Evolutionary conservation across 2,113 vertebrate species (phyloP).

Genomic region (Gallinago paraguaiae): DNA sequence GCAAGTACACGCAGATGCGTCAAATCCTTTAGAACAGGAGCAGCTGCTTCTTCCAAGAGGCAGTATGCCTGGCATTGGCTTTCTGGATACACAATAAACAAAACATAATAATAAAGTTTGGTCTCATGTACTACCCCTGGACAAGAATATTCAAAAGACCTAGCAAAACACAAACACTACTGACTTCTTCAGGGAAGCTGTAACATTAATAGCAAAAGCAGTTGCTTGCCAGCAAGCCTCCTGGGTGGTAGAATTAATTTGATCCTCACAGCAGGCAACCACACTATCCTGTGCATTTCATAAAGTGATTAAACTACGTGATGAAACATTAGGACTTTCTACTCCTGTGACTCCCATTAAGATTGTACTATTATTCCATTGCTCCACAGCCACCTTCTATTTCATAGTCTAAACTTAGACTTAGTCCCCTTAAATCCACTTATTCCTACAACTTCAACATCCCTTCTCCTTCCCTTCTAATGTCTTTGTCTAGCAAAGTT

Average conservation of each 20-base stretch:
- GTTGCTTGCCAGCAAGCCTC: background rate
- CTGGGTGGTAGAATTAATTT: background rate
- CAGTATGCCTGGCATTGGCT: conserved; percentile 75
- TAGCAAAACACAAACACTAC: background rate
- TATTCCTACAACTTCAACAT: background rate
- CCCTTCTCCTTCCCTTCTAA: background rate
- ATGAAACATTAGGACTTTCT: background rate
- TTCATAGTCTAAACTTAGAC: background rate
- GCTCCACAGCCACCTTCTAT: background rate
- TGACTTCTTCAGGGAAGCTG: background rate
- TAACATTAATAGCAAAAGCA: background rate
- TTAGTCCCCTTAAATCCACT: background rate
- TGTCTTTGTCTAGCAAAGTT: background rate
- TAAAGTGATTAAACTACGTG: background rate
- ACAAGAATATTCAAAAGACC: background rate
- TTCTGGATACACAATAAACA: conserved; percentile 61
- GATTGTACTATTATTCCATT: background rate
- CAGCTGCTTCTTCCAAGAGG: conserved; percentile 71
- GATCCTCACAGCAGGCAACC: background rate
- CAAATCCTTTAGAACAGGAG: conserved; percentile 71
- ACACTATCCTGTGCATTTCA: background rate
- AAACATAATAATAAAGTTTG: background rate
- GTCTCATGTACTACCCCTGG: background rate
- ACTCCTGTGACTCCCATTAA: background rate
- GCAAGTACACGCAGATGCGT: conserved; percentile 20